Conservation (phyloP, 2,888 invertebrate genomes). For the Troides oblongomaculatus region DNA sequence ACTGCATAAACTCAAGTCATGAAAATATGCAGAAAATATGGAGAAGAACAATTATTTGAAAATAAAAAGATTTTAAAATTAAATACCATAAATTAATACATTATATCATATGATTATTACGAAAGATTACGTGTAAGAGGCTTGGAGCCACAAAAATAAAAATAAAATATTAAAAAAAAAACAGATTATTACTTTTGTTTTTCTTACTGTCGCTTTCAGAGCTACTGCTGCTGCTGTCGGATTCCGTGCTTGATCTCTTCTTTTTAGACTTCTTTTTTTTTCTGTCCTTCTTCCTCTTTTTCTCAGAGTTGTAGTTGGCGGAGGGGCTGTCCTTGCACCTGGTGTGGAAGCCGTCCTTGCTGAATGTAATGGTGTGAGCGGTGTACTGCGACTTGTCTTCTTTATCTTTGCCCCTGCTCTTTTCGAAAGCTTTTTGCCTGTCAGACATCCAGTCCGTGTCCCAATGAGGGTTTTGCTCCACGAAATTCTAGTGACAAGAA, state of each 20-base stretch:
- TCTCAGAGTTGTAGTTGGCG: slow-evolving; percentile 34
- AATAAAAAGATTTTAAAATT: too few species aligned
- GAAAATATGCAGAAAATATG: too few species aligned
- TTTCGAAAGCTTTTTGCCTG: slow-evolving; percentile 85
- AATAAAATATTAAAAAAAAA: too few species aligned
- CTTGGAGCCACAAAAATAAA: too few species aligned
- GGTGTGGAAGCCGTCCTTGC: slow-evolving; percentile 72
- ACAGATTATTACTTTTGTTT: slow-evolving; percentile 66
- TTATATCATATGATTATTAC: too few species aligned
- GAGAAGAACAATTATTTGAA: too few species aligned
- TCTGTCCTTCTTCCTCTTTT: slow-evolving; percentile 81
- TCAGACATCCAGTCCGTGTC: slow-evolving; percentile 93
- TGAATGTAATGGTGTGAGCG: slow-evolving; percentile 72
- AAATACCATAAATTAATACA: too few species aligned
- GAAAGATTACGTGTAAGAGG: too few species aligned
- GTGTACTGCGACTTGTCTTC: slow-evolving; percentile 65
- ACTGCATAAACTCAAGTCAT: too few species aligned
- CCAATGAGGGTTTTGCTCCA: slow-evolving; percentile 92
- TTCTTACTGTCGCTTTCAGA: slow-evolving; percentile 75
- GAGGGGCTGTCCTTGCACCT: slow-evolving; percentile 51
- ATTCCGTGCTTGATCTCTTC: slow-evolving; percentile 40
- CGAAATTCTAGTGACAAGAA: slow-evolving; percentile 82
- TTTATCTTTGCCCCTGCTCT: slow-evolving; percentile 54
- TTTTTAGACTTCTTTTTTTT: slow-evolving; percentile 75
- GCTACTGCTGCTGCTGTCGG: slow-evolving; percentile 42